Conservation (phyloP, 2,888 invertebrate species). For the Yponomeuta sedellus region DNA sequence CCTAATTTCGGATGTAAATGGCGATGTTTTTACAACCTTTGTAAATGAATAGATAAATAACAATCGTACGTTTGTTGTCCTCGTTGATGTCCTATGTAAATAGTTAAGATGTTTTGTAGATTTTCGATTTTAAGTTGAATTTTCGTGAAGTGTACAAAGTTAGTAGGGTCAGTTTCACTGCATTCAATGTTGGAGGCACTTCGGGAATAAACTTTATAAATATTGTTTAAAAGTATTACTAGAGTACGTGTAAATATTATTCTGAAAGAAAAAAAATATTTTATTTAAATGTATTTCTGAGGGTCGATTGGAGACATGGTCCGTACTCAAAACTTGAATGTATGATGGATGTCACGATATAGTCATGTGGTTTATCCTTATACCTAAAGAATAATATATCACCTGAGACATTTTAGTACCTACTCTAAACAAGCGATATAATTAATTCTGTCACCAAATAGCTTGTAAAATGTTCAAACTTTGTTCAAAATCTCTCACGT, state of each 20-base stretch:
- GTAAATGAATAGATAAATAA: slow-evolving; percentile 35
- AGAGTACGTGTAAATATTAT: slow-evolving; percentile 70
- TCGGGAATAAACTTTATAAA: slow-evolving; percentile 59
- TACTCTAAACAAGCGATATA: neutral
- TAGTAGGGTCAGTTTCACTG: slow-evolving; percentile 52
- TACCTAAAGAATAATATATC: neutral
- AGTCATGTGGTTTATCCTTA: slow-evolving; percentile 6
- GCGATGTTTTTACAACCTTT: too few relatives aligned
- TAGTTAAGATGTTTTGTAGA: slow-evolving; percentile 66
- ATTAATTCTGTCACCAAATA: neutral
- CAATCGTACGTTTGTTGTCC: slow-evolving; percentile 52
- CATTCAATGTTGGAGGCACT: slow-evolving; percentile 46
- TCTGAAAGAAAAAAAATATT: slow-evolving; percentile 45
- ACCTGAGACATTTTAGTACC: neutral
- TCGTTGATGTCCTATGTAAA: slow-evolving; percentile 66
- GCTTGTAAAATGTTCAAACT: neutral
- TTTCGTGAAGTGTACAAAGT: slow-evolving; percentile 69
- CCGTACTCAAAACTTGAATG: neutral
- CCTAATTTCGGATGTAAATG: too few relatives aligned
- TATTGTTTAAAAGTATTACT: slow-evolving; percentile 75
- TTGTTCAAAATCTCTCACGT: neutral
- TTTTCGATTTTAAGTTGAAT: slow-evolving; percentile 61
- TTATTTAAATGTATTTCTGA: slow-evolving; percentile 29
- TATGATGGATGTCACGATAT: neutral
- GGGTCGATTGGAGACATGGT: neutral